Percentiles rank a stretch among this genome's conserved stretches.
Conservation (phyloP, 2,113 vertebrate species). For the Phylloscopus whistleri region DNA sequence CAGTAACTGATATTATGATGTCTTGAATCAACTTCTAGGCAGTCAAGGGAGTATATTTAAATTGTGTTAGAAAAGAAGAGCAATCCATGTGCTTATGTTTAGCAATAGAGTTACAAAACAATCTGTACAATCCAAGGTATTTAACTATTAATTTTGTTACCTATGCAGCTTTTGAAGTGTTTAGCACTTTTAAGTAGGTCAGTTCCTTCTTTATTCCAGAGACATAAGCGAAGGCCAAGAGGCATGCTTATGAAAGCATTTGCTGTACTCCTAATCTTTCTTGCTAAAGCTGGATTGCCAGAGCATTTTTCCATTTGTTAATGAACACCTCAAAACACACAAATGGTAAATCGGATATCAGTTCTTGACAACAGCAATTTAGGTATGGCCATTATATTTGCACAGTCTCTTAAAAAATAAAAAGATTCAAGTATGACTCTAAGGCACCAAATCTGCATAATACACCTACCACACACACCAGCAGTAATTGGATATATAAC, state of each 20-base stretch:
- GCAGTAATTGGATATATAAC: slow-evolving; percentile 23
- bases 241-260: background rate
- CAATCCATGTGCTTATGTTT: accelerated
- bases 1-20: background rate
- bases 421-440: background rate
- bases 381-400: slow-evolving; percentile 58
- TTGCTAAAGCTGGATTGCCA: background rate
- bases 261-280: background rate
- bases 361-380: slow-evolving; percentile 71
- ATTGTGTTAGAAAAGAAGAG: background rate
- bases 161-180: background rate
- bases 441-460: background rate
- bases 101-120: background rate
- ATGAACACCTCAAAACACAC: slow-evolving; percentile 25
- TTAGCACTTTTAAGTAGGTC: slow-evolving; percentile 1
- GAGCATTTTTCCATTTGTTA: slow-evolving; percentile 18
- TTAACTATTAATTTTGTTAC: background rate
- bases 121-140: background rate
- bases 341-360: slow-evolving; percentile 64
- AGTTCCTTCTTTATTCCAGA: background rate
- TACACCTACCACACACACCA: background rate
- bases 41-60: background rate
- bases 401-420: slow-evolving; percentile 28
- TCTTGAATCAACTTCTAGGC: background rate
- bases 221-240: background rate